Percentiles rank a stretch among this genome's conserved stretches.
These are phyloP conservation scores for Tetramorium alpestre DNA, from an alignment of 1,140 invertebrate genomes.

Conservation along the genomic window DNA sequence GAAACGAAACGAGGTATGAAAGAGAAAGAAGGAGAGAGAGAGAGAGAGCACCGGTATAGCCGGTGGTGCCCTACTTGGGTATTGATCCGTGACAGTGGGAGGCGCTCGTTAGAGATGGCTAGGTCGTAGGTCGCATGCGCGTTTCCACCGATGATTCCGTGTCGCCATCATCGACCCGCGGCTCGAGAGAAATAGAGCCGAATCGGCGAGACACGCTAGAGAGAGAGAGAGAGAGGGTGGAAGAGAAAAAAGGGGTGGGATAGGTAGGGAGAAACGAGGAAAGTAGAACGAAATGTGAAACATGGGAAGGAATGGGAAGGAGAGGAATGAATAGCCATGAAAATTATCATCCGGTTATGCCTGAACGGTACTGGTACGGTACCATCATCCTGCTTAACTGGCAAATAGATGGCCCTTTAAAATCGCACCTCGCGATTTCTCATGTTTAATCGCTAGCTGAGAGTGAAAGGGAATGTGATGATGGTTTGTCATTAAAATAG, in stretches of 20 bases:
- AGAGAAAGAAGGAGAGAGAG: slow-evolving; percentile 13
- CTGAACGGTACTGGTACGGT: slow-evolving; percentile 61
- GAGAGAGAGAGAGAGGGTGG: neutral
- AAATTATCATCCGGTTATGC: slow-evolving; percentile 38
- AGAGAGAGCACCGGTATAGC: slow-evolving; percentile 55
- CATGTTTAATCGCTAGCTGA: neutral
- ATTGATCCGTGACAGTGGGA: slow-evolving; percentile 81
- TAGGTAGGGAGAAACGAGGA: slow-evolving; percentile 51
- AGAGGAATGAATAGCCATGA: neutral
- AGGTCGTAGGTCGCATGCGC: slow-evolving; percentile 77
- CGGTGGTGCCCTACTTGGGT: slow-evolving; percentile 84
- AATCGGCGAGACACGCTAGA: slow-evolving; percentile 35
- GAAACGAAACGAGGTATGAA: neutral
- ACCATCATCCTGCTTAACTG: slow-evolving; percentile 25
- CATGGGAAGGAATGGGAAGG: neutral
- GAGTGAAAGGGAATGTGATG: neutral
- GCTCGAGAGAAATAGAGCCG: slow-evolving; percentile 60
- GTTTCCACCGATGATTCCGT: slow-evolving; percentile 72
- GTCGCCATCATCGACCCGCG: slow-evolving; percentile 74
- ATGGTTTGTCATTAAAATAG: neutral
- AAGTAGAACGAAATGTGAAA: slow-evolving; percentile 51
- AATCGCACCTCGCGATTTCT: neutral
- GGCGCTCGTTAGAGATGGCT: slow-evolving; percentile 71
- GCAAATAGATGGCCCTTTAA: neutral
- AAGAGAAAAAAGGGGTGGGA: neutral